Base-by-base conservation (phyloP, 2,113 vertebrate species). In the Dermatemys mawii region DNA sequence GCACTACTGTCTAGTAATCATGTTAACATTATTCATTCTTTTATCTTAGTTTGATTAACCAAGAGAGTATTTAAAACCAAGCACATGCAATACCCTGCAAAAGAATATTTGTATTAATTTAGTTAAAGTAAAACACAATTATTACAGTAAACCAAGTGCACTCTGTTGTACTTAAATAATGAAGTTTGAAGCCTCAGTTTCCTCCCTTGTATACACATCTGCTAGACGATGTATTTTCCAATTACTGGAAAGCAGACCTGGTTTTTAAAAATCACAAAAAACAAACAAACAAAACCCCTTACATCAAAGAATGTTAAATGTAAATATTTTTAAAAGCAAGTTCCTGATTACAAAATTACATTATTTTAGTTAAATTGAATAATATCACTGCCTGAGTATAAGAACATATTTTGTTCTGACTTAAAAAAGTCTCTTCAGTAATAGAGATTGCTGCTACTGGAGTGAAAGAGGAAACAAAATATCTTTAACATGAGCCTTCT, bases 31-130 rank as follows among this genome's bases (percentile, higher is more conserved):
- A 10, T 86, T 80, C 3, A 57, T 76, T 9, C 21, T 76, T 94
- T 90, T 93, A n/a, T 80, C 50, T 88, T 70, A 80, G 55, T 55
- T 83, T 84, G 24, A 35, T 84, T 29, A 63, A 78, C 16, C 26
- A 86, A 82, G 16, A 83, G 44, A 50, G 38, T 88, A 70, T 87
- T 87, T 55, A 48, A 8, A 81, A 32, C 81, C 21, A n/a, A 86
- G 54, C 4, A 19, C 38, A 49, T 24, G 29, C 19, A 70, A 21
- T n/a, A 70, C n/a, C 10, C 21, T 24, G 9, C n/a, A 27, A 84
- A 90, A 96, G 88, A 4, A 2, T 70, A 87, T 54, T 46, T 81
- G 60, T 60, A 87, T 46, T 73, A 83, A 73, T 50, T 29, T 49
- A 81, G 53, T 38, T 88, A 46, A 51, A 54, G 50, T 38, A 38